Evolutionary conservation across 2,113 vertebrate species (phyloP).

Genomic region (Brachyistius frenatus): DNA sequence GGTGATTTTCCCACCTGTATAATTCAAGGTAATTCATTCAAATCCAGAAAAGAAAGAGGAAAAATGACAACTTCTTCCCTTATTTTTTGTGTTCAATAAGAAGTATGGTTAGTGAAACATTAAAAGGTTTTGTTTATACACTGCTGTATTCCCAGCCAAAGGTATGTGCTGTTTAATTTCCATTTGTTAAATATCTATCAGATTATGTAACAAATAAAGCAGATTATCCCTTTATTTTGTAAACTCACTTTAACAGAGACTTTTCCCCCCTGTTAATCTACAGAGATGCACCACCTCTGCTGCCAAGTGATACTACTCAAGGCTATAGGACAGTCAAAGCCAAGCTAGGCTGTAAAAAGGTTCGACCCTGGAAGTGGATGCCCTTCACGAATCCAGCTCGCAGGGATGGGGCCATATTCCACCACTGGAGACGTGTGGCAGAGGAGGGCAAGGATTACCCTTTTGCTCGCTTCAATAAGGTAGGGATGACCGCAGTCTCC

Average conservation of each 20-base stretch:
- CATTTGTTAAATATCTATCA: no score
- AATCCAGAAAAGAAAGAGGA: no score
- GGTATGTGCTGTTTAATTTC: no score
- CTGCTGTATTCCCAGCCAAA: no score
- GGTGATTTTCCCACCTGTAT: no score
- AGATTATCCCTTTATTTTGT: not conserved
- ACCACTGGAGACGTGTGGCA: constrained; percentile 96
- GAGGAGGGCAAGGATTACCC: constrained; percentile 99
- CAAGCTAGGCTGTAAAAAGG: constrained; percentile 97
- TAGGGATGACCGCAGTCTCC: constrained; percentile 61
- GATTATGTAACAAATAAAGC: not conserved
- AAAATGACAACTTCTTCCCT: no score
- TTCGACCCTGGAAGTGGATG: constrained; percentile 99
- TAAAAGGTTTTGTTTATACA: no score
- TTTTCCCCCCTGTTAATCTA: constrained; percentile 16
- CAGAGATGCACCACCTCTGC: constrained; percentile 95
- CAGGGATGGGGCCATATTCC: constrained; percentile 96
- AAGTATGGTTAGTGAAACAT: no score
- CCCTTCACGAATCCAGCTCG: constrained; percentile 97
- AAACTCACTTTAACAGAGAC: not conserved
- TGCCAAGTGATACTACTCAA: constrained; percentile 97
- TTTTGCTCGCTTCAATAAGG: constrained; percentile 98
- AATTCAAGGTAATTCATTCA: no score
- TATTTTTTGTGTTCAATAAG: not conserved
- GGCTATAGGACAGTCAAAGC: constrained; percentile 98